Evolutionary conservation across 2,888 invertebrate species (phyloP).

Genomic region (Megamerina dolium): DNA sequence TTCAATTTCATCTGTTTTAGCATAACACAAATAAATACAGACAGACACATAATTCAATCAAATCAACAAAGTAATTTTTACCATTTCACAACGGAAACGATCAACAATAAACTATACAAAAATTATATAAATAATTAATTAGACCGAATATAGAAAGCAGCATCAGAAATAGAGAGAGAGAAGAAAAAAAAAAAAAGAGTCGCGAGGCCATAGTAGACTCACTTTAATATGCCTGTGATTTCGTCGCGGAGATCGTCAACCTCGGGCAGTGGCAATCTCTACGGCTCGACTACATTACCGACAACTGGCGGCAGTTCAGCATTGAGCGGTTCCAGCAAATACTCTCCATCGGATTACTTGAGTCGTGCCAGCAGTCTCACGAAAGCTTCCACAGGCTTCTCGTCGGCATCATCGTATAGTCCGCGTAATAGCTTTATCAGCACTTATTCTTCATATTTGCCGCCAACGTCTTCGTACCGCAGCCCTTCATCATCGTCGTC

Average conservation of each 20-base stretch:
- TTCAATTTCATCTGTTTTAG: too few species aligned
- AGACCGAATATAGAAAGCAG: too few species aligned
- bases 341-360: slow-evolving; percentile 33
- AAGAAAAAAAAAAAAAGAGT: too few species aligned
- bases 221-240: slow-evolving; percentile 50
- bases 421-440: slow-evolving; percentile 22
- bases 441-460: slow-evolving; percentile 33
- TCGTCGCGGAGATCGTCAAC: slow-evolving; percentile 49
- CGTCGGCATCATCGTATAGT: slow-evolving; percentile 28
- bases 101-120: too few species aligned
- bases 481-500: slow-evolving; percentile 28
- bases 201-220: neutral
- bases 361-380: slow-evolving; percentile 39
- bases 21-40: too few species aligned
- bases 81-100: too few species aligned
- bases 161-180: too few species aligned
- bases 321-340: slow-evolving; percentile 28
- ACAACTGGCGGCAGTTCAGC: slow-evolving; percentile 29
- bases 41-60: too few species aligned
- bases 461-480: slow-evolving; percentile 34
- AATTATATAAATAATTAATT: too few species aligned
- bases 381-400: slow-evolving; percentile 31
- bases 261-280: slow-evolving; percentile 47
- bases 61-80: too few species aligned
- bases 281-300: slow-evolving; percentile 45